Evolutionary conservation across 2,113 vertebrate species (phyloP), one percentile per base, ranked within the genome.

Genomic region (Notiomystis cincta): DNA sequence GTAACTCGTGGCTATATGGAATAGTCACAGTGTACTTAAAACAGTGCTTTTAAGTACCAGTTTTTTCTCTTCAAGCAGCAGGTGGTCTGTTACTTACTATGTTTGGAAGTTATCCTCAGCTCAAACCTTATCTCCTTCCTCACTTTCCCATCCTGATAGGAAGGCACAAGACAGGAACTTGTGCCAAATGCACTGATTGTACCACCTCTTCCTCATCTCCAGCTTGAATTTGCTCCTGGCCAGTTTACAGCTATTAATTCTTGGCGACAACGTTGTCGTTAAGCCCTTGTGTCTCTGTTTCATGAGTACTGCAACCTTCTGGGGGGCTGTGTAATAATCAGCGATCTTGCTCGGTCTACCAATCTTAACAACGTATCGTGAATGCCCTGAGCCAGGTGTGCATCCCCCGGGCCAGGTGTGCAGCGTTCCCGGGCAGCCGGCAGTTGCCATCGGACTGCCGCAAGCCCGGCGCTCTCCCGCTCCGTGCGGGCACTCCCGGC

Each of bases 381-480:
- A 3, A 16, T 33, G 19, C n/a, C 20, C 23, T 1, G 15, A 4
- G 37, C 10, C 75, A 6, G 50, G 2, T 1, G 40, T 2, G 65
- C 31, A 5, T 40, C 8, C 11, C 22, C n/a, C 0, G 11, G 10
- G 38, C 15, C 75, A 4, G 38, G 1, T 0, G n/a, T 1, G 65
- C 50, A 6, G n/a, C 6, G 6, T 1, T 0, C 9, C 12, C 8
- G 5, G n/a, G 23, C 6, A 31, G 30, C 22, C 22, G 3, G 11
- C 37, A 8, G 8, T 4, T 23, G 4, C 0, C 5, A 0, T 1
- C 21, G 6, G 2, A 0, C 13, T 1, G 50, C 0, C 4, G 23
- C 3, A 4, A 7, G 47, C 12, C 14, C 44, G 3, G 17, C 31
- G 20, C 48, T 6, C 8, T 8, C 15, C 40, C 21, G 21, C 9